A percentile compares a stretch with the other conserved stretches of the same genome.
These are phyloP conservation scores for Pogonocichla stellata DNA, from an alignment of 2,113 vertebrate genomes.

Conservation along the genomic window DNA sequence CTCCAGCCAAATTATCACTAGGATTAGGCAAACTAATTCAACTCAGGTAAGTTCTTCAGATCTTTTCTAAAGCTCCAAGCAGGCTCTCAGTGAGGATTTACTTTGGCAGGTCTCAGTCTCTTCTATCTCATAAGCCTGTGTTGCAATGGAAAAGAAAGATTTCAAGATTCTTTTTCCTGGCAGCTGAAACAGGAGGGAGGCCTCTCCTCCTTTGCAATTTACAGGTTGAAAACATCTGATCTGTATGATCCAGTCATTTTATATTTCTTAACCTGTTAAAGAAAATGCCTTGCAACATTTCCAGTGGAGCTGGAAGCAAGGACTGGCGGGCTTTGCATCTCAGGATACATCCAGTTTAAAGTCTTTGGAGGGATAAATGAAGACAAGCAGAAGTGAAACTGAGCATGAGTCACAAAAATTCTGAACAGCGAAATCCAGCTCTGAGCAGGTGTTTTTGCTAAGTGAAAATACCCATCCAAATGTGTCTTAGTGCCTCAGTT, in stretches of 20 bases:
- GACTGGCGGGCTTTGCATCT: neutral
- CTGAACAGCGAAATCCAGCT: neutral
- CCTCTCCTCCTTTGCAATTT: neutral
- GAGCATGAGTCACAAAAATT: neutral
- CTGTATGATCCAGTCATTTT: neutral
- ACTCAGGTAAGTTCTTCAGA: constrained; percentile 22
- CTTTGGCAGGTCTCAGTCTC: constrained; percentile 18
- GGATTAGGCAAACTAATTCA: constrained; percentile 13
- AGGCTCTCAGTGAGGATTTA: neutral
- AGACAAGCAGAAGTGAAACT: neutral
- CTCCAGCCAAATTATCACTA: constrained; percentile 1
- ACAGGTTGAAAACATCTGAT: constrained; percentile 34
- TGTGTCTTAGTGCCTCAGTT: neutral
- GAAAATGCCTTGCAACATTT: neutral
- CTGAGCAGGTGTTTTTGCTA: neutral
- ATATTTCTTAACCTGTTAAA: neutral
- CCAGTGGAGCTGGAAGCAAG: neutral
- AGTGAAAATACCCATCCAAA: neutral
- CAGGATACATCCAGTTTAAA: neutral
- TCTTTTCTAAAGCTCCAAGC: neutral
- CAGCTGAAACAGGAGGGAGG: neutral
- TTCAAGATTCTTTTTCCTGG: constrained; percentile 32
- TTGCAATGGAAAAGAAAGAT: constrained; percentile 44
- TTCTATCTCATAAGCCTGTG: neutral
- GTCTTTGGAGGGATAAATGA: neutral